phyloP scores from a whole-genome alignment of 2,113 vertebrate species.

The Aegotheles bennettii region DNA sequence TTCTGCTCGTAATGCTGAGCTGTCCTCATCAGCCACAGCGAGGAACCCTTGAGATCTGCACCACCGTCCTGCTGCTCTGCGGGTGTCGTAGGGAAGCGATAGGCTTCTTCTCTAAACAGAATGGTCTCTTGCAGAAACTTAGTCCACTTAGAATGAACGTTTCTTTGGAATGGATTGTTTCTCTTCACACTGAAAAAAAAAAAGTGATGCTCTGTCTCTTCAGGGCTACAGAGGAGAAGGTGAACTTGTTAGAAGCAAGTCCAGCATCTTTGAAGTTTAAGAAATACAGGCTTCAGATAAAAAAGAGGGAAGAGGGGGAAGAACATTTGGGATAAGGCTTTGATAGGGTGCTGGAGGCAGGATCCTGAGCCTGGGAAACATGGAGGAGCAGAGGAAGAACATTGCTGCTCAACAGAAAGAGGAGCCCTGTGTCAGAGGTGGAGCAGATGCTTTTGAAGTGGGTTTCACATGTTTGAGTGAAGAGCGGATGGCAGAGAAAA shows the following conservation, averaged over 20 bases:
- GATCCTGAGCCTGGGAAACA: background rate
- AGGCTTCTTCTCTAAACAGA: background rate
- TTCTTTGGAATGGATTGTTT: background rate
- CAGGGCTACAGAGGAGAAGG: background rate
- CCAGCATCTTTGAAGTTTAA: background rate
- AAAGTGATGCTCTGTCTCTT: background rate
- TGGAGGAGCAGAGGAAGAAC: background rate
- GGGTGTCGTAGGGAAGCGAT: rapidly evolving
- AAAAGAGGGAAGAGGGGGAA: background rate
- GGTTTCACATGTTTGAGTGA: background rate
- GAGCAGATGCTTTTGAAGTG: background rate
- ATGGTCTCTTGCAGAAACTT: background rate
- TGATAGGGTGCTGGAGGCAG: background rate
- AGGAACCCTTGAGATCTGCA: background rate
- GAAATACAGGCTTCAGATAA: background rate
- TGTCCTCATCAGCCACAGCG: background rate
- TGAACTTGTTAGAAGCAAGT: background rate
- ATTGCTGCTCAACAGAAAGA: background rate
- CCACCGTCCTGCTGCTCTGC: background rate
- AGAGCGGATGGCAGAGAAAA: background rate
- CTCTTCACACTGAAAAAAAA: background rate
- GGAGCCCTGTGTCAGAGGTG: background rate
- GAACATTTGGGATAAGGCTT: background rate
- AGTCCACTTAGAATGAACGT: background rate
- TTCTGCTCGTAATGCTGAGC: background rate